Percentiles rank a stretch among this genome's conserved stretches.
phyloP scores from a whole-genome alignment of 2,113 vertebrate species.

The mouse (Mus musculus) region GRCm39 chr4:87281001-87281500 shows the following conservation, averaged over 20 bases:
- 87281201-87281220: not conserved
- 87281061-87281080: too few relatives aligned
- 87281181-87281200: too few relatives aligned
- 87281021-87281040: too few relatives aligned
- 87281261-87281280: not conserved
- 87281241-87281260: not conserved
- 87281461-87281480: not conserved
- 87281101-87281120: too few relatives aligned
- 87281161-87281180: too few relatives aligned
- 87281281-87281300: not conserved
- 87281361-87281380: not conserved
- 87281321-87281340: not conserved
- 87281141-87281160: too few relatives aligned
- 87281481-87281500: not conserved
- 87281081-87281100: too few relatives aligned
- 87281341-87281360: not conserved
- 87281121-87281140: too few relatives aligned
- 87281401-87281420: not conserved
- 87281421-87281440: not conserved
- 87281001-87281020: too few relatives aligned
- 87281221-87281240: constrained; percentile 10
- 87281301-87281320: not conserved
- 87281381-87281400: not conserved
- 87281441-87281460: not conserved
- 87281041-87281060: too few relatives aligned